Base-by-base conservation (phyloP, 2,113 vertebrate species). In the Campylorhamphus procurvoides region DNA sequence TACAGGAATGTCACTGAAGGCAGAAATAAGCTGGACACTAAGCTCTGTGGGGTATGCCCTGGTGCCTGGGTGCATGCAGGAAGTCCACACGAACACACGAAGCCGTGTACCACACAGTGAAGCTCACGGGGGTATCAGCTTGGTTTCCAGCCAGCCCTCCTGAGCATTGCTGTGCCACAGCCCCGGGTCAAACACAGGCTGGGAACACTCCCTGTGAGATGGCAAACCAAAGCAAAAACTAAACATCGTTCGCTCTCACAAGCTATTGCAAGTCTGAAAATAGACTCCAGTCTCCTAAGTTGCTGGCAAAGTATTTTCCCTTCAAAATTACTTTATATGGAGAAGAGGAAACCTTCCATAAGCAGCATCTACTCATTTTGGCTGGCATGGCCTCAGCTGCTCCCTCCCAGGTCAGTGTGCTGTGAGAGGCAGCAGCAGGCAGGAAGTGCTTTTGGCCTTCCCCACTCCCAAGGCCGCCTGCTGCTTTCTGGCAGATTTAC, bases 301-400 rank as follows among this genome's bases (percentile, higher is more conserved):
- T 79, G 9, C 85, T 89, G 91, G 75, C 71, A 67, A 95, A 95
- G 59, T 80, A 91, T 53, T 89, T 93, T 94, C 25, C 40, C 10
- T 95, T 89, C 84, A 63, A 87, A 95, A 96, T 89, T 3, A 64
- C 83, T 95, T 96, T 94, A 91, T 95, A 92, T 67, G 93, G 95
- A 91, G 84, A 93, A 87, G 68, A 50, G 90, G 25, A 95, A 93
- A 64, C 59, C 77, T 89, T 90, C 29, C 2, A 24, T 81, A 62
- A 90, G 84, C 59, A 82, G 55, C 58, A 73, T 47, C 25, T 10
- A 33, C 79, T 82, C 56, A 59, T 84, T 81, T 59, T 15, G 42
- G 74, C 39, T 68, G 44, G 49, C 82, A 53, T 4, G 37, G 67
- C 24, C 67, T 73, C 63, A 73, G 67, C 82, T 71, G 72, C 67